These are phyloP conservation scores for Cephalopholis sonnerati DNA, from an alignment of 2,113 vertebrate genomes.

Conservation along the genomic window DNA sequence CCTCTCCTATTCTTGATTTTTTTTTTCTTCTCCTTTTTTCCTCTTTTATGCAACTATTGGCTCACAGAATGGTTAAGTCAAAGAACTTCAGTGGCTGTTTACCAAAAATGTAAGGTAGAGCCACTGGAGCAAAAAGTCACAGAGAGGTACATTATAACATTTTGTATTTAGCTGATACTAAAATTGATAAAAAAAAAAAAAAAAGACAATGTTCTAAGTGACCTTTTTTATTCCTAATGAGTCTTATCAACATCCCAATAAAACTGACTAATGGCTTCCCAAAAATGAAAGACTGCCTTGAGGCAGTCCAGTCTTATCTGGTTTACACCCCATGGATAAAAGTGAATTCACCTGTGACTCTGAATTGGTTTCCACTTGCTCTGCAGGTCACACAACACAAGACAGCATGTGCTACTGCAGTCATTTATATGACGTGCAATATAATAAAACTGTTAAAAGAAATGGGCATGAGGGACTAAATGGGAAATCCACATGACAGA, in stretches of 20 bases:
- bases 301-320: neutral
- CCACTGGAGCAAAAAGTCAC: neutral
- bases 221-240: neutral
- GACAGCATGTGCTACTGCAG: constrained; percentile 34
- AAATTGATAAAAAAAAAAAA: neutral
- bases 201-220: neutral
- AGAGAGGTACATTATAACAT: neutral
- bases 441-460: constrained; percentile 44
- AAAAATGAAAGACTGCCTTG: neutral
- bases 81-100: neutral
- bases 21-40: neutral
- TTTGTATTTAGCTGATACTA: neutral
- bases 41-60: neutral
- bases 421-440: constrained; percentile 39
- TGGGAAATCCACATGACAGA: constrained; percentile 57
- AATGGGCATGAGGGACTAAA: constrained; percentile 26
- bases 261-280: constrained; percentile 7
- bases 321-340: neutral
- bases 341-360: constrained; percentile 39
- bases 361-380: constrained; percentile 14
- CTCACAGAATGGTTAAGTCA: neutral
- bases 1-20: neutral
- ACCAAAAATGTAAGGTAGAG: neutral
- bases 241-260: neutral
- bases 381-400: constrained; percentile 26